A percentile compares a stretch with the other conserved stretches of the same genome.
Conservation (phyloP, 2,113 vertebrate genomes). For the Etheostoma spectabile region DNA sequence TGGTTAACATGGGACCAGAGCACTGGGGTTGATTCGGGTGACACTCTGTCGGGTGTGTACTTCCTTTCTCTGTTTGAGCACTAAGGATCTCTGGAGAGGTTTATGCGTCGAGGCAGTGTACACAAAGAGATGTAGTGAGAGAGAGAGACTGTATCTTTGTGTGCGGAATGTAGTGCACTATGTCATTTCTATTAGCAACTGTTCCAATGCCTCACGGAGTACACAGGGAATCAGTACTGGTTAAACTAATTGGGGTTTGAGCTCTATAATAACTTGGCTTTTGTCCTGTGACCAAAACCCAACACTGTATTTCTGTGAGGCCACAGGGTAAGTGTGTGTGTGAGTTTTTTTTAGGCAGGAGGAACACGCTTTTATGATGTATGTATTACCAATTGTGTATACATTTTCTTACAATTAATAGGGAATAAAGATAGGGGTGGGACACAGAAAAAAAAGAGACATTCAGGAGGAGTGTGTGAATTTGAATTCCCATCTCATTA, state of each 20-base stretch:
- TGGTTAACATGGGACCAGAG: slow-evolving; percentile 51
- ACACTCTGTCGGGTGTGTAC: slow-evolving; percentile 18
- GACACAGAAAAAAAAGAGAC: background rate
- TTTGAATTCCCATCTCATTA: background rate
- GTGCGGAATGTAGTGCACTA: background rate
- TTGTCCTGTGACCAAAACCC: background rate
- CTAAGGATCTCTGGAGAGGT: slow-evolving; percentile 8
- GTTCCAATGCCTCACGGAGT: background rate
- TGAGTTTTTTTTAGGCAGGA: background rate
- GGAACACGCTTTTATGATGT: background rate
- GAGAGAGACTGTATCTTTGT: background rate
- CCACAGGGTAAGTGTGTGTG: background rate
- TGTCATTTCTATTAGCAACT: background rate
- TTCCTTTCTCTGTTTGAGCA: slow-evolving; percentile 34
- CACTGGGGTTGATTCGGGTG: slow-evolving; percentile 14
- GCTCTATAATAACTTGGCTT: background rate
- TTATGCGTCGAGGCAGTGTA: slow-evolving; percentile 25
- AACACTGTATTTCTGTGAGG: background rate
- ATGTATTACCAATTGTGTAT: slow-evolving; percentile 1
- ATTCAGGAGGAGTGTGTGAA: background rate
- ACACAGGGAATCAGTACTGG: background rate
- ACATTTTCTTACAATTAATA: background rate
- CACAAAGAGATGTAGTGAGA: slow-evolving; percentile 16
- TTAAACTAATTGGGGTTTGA: background rate
- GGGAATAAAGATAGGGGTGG: background rate